phyloP scores from a whole-genome alignment of 2,113 vertebrate species.

The Misgurnus anguillicaudatus region DNA sequence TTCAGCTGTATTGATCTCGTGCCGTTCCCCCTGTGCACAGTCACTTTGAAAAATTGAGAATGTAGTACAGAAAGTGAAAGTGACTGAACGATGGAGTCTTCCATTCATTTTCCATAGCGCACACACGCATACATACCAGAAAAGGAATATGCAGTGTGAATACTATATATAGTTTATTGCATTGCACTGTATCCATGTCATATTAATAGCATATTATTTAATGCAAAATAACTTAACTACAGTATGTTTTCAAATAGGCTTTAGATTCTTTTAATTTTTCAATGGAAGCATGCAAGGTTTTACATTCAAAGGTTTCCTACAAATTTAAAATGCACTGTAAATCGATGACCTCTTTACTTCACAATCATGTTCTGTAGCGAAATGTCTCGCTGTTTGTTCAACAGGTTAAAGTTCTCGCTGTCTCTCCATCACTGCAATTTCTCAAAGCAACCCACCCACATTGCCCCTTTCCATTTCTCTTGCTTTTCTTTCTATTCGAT shows the following conservation, averaged over 20 bases:
- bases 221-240: too few relatives aligned
- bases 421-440: neutral
- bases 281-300: too few relatives aligned
- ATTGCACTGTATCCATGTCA: too few relatives aligned
- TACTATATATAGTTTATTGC: neutral
- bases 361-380: neutral
- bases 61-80: constrained; percentile 15
- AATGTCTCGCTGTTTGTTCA: neutral
- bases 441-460: neutral
- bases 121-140: constrained; percentile 44
- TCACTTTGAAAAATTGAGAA: constrained; percentile 27
- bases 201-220: too few relatives aligned
- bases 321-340: too few relatives aligned
- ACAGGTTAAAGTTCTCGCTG: constrained; percentile 26
- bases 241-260: too few relatives aligned
- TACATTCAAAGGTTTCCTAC: too few relatives aligned
- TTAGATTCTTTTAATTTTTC: too few relatives aligned
- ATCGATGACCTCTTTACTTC: neutral
- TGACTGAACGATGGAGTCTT: constrained; percentile 24
- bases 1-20: constrained; percentile 52
- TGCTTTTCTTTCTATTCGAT: constrained; percentile 24
- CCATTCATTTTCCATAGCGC: neutral
- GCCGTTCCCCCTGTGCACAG: constrained; percentile 19
- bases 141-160: neutral
- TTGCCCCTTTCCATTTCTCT: constrained; percentile 1